Percentiles rank a stretch among this genome's conserved stretches.
Conservation (phyloP, 1,140 invertebrate species). For the Drosophila dunni region DNA sequence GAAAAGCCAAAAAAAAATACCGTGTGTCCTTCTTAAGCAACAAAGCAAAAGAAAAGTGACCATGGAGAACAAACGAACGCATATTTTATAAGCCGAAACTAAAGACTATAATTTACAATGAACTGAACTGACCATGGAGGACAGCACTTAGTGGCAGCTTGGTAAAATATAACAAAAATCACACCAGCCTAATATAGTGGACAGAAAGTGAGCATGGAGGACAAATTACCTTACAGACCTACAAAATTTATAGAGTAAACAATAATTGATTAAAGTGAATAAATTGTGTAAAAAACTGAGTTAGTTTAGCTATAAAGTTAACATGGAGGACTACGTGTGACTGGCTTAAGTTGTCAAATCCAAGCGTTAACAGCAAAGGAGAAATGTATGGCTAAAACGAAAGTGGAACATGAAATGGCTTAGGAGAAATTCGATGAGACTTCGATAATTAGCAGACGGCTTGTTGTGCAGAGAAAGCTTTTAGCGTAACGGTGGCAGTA, state of each 20-base stretch:
- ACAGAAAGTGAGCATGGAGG: no score
- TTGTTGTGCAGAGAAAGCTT: conserved; percentile 1
- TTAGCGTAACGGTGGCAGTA: background rate
- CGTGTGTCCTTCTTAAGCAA: no score
- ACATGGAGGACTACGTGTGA: background rate
- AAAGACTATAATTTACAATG: background rate
- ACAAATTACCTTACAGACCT: background rate
- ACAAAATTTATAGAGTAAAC: background rate
- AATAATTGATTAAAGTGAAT: background rate
- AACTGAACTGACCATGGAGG: no score
- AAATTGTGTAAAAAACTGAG: background rate
- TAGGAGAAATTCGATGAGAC: conserved; percentile 11
- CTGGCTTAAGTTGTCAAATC: conserved; percentile 3
- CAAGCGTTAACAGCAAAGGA: background rate
- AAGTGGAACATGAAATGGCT: conserved; percentile 13
- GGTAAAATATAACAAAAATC: no score
- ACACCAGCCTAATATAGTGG: no score
- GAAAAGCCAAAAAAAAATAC: no score
- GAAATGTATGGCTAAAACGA: conserved; percentile 4
- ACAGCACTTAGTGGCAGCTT: no score
- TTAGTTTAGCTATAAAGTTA: background rate
- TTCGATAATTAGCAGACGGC: conserved; percentile 13
- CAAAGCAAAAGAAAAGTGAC: background rate
- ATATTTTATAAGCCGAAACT: background rate
- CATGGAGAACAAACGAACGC: background rate